Evolutionary conservation across 2,888 invertebrate genomes (phyloP).

Genomic region (Palloptera scutellata): DNA sequence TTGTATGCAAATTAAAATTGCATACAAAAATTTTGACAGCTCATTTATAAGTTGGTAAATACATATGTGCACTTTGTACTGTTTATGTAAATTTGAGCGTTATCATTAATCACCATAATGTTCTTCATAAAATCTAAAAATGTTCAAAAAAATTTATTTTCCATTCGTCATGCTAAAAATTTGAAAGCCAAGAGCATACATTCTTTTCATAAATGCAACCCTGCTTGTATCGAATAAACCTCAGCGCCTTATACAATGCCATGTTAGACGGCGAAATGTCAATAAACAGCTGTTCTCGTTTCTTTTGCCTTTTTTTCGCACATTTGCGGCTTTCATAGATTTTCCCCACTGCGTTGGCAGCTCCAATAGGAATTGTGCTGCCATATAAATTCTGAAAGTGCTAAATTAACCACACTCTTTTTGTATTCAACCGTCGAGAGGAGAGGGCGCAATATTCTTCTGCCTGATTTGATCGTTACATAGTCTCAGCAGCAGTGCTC

Average conservation of each 20-base stretch:
- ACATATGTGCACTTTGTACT: too few relatives aligned
- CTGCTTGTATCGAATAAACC: too few relatives aligned
- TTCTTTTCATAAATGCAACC: too few relatives aligned
- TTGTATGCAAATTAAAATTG: too few relatives aligned
- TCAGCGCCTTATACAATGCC: not conserved
- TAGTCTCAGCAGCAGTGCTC: slow-evolving; percentile 35
- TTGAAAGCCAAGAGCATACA: too few relatives aligned
- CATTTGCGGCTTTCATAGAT: not conserved
- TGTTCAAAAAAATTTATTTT: too few relatives aligned
- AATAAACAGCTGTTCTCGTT: slow-evolving; percentile 10
- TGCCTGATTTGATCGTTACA: slow-evolving; percentile 34
- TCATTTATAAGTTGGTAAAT: too few relatives aligned
- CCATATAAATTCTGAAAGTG: slow-evolving; percentile 46
- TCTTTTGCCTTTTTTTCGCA: slow-evolving; percentile 6
- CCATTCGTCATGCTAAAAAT: too few relatives aligned
- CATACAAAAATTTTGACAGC: too few relatives aligned
- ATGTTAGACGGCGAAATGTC: slow-evolving; percentile 12
- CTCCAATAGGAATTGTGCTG: not conserved
- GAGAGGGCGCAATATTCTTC: slow-evolving; percentile 47
- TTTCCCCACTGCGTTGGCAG: not conserved
- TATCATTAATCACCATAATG: too few relatives aligned
- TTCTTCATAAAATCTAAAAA: too few relatives aligned
- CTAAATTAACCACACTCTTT: slow-evolving; percentile 51
- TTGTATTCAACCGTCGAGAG: slow-evolving; percentile 49
- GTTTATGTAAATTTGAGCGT: too few relatives aligned